phyloP scores from a whole-genome alignment of 2,113 vertebrate species.

The Paramisgurnus dabryanus region DNA sequence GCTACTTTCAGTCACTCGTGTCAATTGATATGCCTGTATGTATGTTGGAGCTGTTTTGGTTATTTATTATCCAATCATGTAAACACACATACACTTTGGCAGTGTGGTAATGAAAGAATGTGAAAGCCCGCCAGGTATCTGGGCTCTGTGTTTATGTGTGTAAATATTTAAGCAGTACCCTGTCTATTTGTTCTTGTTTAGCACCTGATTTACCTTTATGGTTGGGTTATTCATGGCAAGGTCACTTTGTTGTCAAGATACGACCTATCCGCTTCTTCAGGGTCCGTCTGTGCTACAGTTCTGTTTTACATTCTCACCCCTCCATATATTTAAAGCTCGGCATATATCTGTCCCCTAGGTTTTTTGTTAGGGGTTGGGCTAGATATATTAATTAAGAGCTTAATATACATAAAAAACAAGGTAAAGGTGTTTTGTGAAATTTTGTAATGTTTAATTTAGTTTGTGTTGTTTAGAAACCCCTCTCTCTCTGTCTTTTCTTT shows the following conservation, averaged over 20 bases:
- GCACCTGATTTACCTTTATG: slow-evolving; percentile 21
- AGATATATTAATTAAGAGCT: not conserved
- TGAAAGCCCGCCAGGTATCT: not conserved
- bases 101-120: not conserved
- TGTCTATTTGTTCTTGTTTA: slow-evolving; percentile 28
- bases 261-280: not conserved
- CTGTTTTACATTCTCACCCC: not conserved
- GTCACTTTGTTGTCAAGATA: slow-evolving; percentile 13
- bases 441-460: not conserved
- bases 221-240: not conserved
- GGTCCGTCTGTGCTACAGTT: not conserved
- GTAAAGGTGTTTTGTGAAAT: not conserved
- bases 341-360: slow-evolving; percentile 8
- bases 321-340: slow-evolving; percentile 18
- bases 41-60: too few relatives aligned
- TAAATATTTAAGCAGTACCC: slow-evolving; percentile 17
- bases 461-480: not conserved
- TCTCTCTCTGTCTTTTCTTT: not conserved
- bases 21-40: not conserved
- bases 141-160: slow-evolving; percentile 5
- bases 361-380: not conserved
- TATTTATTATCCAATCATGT: too few relatives aligned
- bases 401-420: not conserved
- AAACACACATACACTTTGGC: not conserved
- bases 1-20: too few relatives aligned